phyloP scores from a whole-genome alignment of 2,888 invertebrate species.

The Helleia helle region DNA sequence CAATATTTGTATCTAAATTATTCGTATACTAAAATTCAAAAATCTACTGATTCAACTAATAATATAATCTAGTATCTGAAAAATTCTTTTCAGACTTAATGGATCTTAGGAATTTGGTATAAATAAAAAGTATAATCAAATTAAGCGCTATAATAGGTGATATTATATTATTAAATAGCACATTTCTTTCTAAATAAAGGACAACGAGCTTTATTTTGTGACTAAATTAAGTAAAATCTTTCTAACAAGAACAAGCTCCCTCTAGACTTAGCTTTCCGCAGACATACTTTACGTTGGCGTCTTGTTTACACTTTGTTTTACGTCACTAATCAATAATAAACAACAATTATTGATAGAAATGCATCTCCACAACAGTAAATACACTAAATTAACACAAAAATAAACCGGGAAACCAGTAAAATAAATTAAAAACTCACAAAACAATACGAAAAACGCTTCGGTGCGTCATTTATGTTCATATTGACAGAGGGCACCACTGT shows the following conservation, averaged over 20 bases:
- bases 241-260: slow-evolving; percentile 3
- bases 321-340: not conserved
- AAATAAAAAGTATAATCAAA: no score
- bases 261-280: slow-evolving; percentile 3
- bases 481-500: slow-evolving; percentile 50
- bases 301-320: slow-evolving; percentile 12
- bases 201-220: no score
- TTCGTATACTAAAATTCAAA: no score
- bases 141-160: no score
- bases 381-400: slow-evolving; percentile 38
- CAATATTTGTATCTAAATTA: no score
- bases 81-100: no score
- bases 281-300: slow-evolving; percentile 6
- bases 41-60: no score
- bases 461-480: slow-evolving; percentile 44
- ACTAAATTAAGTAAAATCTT: no score
- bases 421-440: slow-evolving; percentile 49
- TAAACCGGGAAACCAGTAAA: slow-evolving; percentile 30
- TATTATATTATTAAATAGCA: no score
- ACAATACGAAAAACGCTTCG: slow-evolving; percentile 49
- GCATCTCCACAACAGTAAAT: slow-evolving; percentile 28
- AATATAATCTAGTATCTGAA: no score
- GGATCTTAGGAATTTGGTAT: no score
- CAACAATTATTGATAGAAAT: slow-evolving; percentile 11
- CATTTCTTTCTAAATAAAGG: no score